A percentile compares a stretch with the other conserved stretches of the same genome.
Conservation (phyloP, 92 coral and sea anemone genomes). For the Nematostella vectensis region DNA sequence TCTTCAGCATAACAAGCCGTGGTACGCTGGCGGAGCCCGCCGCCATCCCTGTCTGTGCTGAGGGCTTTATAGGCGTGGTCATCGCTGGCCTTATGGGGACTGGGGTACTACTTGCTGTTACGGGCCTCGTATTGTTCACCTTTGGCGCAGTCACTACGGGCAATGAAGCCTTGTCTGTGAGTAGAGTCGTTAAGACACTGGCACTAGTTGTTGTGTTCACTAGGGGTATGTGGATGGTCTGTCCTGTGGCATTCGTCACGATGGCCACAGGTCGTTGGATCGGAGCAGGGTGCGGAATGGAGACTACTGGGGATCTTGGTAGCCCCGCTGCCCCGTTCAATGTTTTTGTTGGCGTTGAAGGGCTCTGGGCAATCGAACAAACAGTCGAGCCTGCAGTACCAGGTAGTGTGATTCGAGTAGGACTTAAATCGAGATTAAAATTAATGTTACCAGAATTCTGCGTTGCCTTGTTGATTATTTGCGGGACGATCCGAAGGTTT, state of each 20-base stretch:
- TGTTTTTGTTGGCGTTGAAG: background rate
- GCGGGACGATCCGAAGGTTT: too few species aligned
- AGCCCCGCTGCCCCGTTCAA: too few species aligned
- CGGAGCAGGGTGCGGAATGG: too few species aligned
- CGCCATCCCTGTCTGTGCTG: background rate
- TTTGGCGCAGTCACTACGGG: background rate
- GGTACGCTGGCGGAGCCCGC: slow-evolving; percentile 1
- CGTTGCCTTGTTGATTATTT: too few species aligned
- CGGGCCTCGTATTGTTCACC: background rate
- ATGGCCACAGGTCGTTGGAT: background rate
- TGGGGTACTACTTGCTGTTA: background rate
- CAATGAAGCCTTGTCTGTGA: background rate
- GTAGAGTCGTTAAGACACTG: background rate
- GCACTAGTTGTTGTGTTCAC: background rate
- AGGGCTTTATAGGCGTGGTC: background rate
- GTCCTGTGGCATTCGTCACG: background rate
- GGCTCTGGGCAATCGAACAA: slow-evolving; percentile 1
- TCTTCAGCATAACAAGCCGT: slow-evolving; percentile 19
- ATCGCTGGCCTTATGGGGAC: background rate
- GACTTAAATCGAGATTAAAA: too few species aligned
- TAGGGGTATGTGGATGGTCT: background rate
- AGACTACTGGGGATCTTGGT: too few species aligned
- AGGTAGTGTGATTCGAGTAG: too few species aligned
- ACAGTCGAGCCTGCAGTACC: background rate
- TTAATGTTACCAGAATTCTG: too few species aligned